phyloP scores from a whole-genome alignment of 2,888 invertebrate genomes.

The Calameuta filiformis region DNA sequence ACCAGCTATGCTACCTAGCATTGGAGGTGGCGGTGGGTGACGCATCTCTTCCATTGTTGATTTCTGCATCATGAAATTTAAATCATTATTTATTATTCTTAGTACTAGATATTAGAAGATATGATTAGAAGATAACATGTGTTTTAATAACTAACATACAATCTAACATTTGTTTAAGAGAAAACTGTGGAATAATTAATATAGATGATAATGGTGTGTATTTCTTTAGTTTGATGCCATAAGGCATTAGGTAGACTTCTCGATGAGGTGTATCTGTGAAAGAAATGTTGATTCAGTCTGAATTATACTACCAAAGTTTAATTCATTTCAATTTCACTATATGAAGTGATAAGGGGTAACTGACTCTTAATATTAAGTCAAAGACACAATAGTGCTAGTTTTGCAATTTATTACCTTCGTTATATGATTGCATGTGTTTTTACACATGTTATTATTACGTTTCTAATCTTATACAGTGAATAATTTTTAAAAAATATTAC shows the following conservation, averaged over 20 bases:
- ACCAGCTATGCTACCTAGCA: constrained; percentile 46
- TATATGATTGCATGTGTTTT: no score
- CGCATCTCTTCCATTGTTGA: constrained; percentile 56
- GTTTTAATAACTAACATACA: background rate
- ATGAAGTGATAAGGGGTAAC: background rate
- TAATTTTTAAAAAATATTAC: no score
- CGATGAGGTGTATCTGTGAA: background rate
- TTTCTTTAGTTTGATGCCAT: background rate
- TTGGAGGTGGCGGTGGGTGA: constrained; percentile 52
- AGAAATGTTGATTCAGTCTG: background rate
- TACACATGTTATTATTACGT: no score
- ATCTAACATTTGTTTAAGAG: background rate
- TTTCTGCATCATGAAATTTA: background rate
- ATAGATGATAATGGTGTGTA: no score
- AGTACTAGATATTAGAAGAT: background rate
- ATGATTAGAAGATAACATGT: background rate
- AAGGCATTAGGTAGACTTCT: background rate
- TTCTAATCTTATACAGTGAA: no score
- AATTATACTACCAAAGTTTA: background rate
- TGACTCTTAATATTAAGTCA: background rate
- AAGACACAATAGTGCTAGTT: no score
- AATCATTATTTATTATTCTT: background rate
- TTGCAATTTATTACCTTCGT: no score
- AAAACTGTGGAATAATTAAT: background rate
- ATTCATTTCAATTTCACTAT: background rate